Conservation (phyloP, 2,797 vertebrate species). For the Xiphophorus birchmanni region DNA sequence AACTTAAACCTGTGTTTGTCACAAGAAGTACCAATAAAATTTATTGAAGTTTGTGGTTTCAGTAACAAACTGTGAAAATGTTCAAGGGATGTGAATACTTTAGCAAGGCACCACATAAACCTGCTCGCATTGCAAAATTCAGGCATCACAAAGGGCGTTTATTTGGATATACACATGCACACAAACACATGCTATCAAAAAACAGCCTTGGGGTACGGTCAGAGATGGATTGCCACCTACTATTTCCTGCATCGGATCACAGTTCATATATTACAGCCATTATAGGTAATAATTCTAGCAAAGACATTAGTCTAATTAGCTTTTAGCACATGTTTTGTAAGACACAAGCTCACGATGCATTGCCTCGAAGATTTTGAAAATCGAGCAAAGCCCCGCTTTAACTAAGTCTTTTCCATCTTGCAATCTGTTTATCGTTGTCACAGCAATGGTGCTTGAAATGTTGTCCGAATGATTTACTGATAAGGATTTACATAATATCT, state of each 20-base stretch:
- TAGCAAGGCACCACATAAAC: not conserved
- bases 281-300: constrained; percentile 81
- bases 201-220: constrained; percentile 54
- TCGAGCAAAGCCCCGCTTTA: constrained; percentile 69
- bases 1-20: not conserved
- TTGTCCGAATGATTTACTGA: constrained; percentile 62
- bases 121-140: not conserved
- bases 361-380: constrained; percentile 28
- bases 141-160: constrained; percentile 5
- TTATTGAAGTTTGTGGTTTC: not conserved
- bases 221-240: constrained; percentile 75
- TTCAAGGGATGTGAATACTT: not conserved
- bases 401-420: constrained; percentile 61
- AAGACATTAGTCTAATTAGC: constrained; percentile 81
- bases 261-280: constrained; percentile 77
- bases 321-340: constrained; percentile 74
- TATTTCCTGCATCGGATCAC: constrained; percentile 75
- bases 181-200: constrained; percentile 8
- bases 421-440: constrained; percentile 74
- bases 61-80: not conserved
- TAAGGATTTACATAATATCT: constrained; percentile 66
- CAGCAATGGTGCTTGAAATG: constrained; percentile 69
- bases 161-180: constrained; percentile 10
- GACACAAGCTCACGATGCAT: constrained; percentile 72
- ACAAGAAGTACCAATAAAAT: not conserved